These are phyloP conservation scores for Melieria picta DNA, from an alignment of 2,888 invertebrate genomes.

Conservation along the genomic window DNA sequence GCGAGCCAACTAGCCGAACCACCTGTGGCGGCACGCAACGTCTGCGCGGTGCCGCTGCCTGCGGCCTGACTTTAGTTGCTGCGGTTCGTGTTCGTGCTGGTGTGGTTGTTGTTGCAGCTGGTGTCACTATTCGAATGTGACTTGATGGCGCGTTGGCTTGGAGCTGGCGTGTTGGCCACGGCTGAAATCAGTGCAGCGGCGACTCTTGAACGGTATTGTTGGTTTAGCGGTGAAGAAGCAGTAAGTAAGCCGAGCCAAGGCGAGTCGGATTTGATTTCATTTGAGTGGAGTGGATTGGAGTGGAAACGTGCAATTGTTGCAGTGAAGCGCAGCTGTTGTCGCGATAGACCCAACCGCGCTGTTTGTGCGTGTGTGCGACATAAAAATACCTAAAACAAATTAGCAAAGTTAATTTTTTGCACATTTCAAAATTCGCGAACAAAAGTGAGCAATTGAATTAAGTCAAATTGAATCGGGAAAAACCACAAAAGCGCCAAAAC, in stretches of 20 bases:
- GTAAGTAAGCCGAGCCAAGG: constrained; percentile 5
- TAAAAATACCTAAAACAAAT: neutral
- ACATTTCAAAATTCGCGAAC: too few relatives aligned
- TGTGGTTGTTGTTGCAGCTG: constrained; percentile 14
- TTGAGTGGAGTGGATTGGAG: too few relatives aligned
- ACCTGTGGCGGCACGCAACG: too few relatives aligned
- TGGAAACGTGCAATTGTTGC: too few relatives aligned
- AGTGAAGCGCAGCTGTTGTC: too few relatives aligned
- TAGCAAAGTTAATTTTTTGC: constrained; percentile 10
- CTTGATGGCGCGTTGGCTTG: constrained; percentile 33
- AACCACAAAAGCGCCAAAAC: too few relatives aligned
- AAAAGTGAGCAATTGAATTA: too few relatives aligned
- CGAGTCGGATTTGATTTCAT: neutral
- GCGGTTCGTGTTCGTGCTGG: constrained; percentile 10
- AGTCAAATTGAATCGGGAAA: too few relatives aligned
- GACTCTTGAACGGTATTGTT: constrained; percentile 66
- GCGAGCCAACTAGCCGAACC: too few relatives aligned
- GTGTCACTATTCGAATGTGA: constrained; percentile 17
- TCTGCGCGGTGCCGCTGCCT: too few relatives aligned
- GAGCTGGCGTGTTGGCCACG: constrained; percentile 51
- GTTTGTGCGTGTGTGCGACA: neutral
- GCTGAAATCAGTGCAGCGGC: constrained; percentile 64
- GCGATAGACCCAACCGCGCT: neutral
- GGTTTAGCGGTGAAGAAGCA: constrained; percentile 51
- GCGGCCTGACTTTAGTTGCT: neutral